Evolutionary conservation across 2,797 vertebrate species (phyloP).

Genomic region (Acrocephalus scirpaceus): DNA sequence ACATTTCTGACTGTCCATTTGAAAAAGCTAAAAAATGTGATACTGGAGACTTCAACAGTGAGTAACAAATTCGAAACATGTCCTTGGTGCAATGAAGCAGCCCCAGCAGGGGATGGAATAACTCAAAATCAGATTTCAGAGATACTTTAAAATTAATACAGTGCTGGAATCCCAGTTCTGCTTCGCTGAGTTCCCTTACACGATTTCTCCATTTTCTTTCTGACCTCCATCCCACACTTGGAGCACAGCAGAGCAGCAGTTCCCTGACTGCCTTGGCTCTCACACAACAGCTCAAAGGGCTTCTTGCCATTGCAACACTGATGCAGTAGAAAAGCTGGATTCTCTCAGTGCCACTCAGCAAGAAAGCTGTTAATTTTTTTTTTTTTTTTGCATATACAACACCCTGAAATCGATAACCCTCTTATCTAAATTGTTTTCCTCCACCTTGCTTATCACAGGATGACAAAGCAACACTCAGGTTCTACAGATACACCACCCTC

Average conservation of each 20-base stretch:
- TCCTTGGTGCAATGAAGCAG: background rate
- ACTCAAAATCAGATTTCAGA: background rate
- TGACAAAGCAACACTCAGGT: background rate
- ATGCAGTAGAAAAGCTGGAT: background rate
- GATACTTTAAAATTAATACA: background rate
- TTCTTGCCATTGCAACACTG: background rate
- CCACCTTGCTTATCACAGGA: background rate
- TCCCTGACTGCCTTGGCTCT: background rate
- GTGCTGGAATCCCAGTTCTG: background rate
- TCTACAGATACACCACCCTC: background rate
- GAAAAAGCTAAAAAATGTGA: background rate
- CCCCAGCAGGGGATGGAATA: background rate
- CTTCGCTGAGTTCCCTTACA: fast-evolving
- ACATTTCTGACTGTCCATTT: background rate
- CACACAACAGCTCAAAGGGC: background rate
- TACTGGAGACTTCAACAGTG: background rate
- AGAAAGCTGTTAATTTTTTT: background rate
- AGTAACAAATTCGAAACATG: background rate
- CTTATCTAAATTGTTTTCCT: background rate
- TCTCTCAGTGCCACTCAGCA: background rate
- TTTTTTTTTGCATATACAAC: background rate
- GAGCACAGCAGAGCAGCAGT: background rate
- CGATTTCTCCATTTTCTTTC: background rate
- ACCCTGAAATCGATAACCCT: background rate
- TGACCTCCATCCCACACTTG: background rate